These are phyloP conservation scores for Calonectris borealis DNA, from an alignment of 2,113 vertebrate genomes.

Conservation along the genomic window DNA sequence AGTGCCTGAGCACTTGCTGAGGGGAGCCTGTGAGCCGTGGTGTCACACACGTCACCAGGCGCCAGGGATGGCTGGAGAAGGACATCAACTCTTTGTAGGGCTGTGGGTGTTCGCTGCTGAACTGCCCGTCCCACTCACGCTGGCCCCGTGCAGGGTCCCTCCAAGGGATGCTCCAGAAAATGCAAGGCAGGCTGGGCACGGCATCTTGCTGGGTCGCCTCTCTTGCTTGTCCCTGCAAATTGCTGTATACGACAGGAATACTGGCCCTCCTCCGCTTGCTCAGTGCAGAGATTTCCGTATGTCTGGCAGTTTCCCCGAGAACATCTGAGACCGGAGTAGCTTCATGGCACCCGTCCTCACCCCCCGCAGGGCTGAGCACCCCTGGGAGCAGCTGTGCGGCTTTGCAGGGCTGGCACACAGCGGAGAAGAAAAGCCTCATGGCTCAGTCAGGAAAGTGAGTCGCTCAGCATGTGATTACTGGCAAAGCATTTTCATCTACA, in stretches of 20 bases:
- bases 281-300: neutral
- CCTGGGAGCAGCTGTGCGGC: neutral
- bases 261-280: neutral
- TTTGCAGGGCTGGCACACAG: neutral
- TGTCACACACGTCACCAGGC: neutral
- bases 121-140: neutral
- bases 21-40: neutral
- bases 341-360: accelerated
- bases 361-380: neutral
- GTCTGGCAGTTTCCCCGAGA: neutral
- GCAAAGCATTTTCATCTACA: neutral
- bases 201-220: neutral
- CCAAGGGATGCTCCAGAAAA: neutral
- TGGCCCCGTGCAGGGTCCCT: neutral
- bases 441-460: neutral
- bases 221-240: neutral
- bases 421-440: neutral
- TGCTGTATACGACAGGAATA: neutral
- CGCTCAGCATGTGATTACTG: neutral
- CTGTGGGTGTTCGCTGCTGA: neutral
- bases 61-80: neutral
- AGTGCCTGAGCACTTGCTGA: neutral
- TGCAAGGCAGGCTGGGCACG: neutral
- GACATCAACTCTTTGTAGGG: neutral
- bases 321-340: neutral